Evolutionary conservation across 2,113 vertebrate genomes (phyloP).

Genomic region (Thunnus maccoyii): DNA sequence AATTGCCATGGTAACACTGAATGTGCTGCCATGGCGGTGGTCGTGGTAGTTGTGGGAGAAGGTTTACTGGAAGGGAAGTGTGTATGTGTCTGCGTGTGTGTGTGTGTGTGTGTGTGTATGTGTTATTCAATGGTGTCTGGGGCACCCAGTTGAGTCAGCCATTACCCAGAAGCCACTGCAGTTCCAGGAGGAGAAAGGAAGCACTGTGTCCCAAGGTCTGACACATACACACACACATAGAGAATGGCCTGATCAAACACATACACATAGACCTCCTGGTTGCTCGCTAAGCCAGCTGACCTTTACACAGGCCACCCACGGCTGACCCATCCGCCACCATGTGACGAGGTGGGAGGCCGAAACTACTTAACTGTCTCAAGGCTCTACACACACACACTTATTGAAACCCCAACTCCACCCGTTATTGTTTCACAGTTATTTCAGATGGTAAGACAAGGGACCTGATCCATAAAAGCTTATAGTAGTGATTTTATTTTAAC

Average conservation of each 20-base stretch:
- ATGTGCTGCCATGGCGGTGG: conserved; percentile 66
- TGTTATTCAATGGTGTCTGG: conserved; percentile 56
- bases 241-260: conserved; percentile 36
- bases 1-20: conserved; percentile 63
- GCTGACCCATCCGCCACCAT: conserved; percentile 63
- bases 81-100: conserved; percentile 29
- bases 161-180: conserved; percentile 75
- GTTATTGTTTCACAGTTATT: background rate
- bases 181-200: conserved; percentile 70
- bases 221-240: conserved; percentile 52
- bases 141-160: conserved; percentile 80
- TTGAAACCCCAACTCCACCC: background rate
- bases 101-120: conserved; percentile 23
- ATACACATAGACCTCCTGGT: conserved; percentile 57
- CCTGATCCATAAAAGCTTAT: background rate
- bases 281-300: conserved; percentile 77
- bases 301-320: conserved; percentile 79
- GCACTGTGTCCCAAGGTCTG: conserved; percentile 78
- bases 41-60: conserved; percentile 56
- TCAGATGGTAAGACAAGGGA: background rate
- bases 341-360: conserved; percentile 62
- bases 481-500: background rate
- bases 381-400: conserved; percentile 10
- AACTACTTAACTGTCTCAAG: conserved; percentile 19
- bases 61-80: conserved; percentile 78